phyloP scores from a whole-genome alignment of 2,113 vertebrate genomes.

The human (Homo sapiens) region GRCh38 chr12:23815001-23815500 shows the following conservation, averaged over 20 bases:
- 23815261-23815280: slow-evolving; percentile 4
- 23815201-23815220: not conserved
- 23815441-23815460: not conserved
- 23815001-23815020: not conserved
- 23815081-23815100: not conserved
- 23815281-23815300: not conserved
- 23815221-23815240: not conserved
- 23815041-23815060: not conserved
- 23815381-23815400: not conserved
- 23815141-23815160: not conserved
- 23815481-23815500: not conserved
- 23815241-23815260: not conserved
- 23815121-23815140: not conserved
- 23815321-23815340: not conserved
- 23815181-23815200: not conserved
- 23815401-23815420: not conserved
- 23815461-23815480: not conserved
- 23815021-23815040: not conserved
- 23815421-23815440: not conserved
- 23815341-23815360: not conserved
- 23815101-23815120: not conserved
- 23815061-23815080: not conserved
- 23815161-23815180: not conserved
- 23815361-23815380: not conserved
- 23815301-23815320: not conserved